A percentile compares a stretch with the other conserved stretches of the same genome.
These are phyloP conservation scores for Dendrolimus kikuchii DNA, from an alignment of 1,140 invertebrate species.

Conservation along the genomic window DNA sequence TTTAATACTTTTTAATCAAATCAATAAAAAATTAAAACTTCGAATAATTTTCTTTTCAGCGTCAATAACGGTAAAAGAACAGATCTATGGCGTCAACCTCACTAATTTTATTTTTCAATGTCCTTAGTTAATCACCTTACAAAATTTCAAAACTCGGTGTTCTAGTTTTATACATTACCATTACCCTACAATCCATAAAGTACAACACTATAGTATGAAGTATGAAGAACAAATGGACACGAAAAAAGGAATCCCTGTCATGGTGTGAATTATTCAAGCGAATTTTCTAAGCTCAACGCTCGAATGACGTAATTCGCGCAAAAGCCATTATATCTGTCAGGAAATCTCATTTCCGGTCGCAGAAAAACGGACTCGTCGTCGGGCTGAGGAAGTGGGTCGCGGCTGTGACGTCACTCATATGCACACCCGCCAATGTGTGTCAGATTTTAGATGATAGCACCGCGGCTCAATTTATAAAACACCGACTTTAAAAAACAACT, in stretches of 20 bases:
- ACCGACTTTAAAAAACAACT: not conserved
- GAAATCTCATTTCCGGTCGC: conserved; percentile 57
- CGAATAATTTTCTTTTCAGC: too few species aligned
- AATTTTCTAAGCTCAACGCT: conserved; percentile 34
- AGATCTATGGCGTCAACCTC: too few species aligned
- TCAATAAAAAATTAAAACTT: too few species aligned
- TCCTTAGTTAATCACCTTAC: too few species aligned
- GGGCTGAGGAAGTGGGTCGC: conserved; percentile 25
- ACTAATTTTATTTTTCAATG: too few species aligned
- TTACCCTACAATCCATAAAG: too few species aligned
- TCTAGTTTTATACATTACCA: too few species aligned
- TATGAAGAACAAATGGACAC: not conserved
- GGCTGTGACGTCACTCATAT: conserved; percentile 12
- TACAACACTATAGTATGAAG: conserved; percentile 1
- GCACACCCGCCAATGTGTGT: not conserved
- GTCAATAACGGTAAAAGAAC: too few species aligned
- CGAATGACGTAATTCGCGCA: conserved; percentile 40
- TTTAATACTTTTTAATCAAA: too few species aligned
- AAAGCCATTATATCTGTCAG: conserved; percentile 51
- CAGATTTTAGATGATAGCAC: conserved; percentile 3
- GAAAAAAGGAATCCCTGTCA: not conserved
- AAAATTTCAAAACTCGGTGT: too few species aligned
- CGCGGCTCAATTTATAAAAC: not conserved
- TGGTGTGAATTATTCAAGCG: conserved; percentile 23
- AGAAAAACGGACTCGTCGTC: conserved; percentile 38